phyloP scores from a whole-genome alignment of 2,113 vertebrate genomes.

The Rhineura floridana region DNA sequence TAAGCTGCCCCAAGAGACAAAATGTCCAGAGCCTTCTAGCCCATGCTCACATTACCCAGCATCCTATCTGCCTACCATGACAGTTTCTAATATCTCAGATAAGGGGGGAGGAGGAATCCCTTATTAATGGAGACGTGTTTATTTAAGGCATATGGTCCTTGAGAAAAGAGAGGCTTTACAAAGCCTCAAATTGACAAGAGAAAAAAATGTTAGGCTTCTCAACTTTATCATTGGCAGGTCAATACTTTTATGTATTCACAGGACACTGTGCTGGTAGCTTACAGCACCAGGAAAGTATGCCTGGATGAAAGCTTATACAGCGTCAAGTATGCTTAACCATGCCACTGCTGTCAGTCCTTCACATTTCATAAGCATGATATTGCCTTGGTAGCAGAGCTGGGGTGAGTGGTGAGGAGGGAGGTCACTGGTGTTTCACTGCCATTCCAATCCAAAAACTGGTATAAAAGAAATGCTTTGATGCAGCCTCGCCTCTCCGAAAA shows the following conservation, averaged over 20 bases:
- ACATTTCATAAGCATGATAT: conserved; percentile 21
- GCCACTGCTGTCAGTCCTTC: neutral
- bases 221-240: conserved; percentile 36
- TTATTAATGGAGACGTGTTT: neutral
- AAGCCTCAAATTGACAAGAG: neutral
- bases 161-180: neutral
- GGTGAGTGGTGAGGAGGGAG: neutral
- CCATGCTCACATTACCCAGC: neutral
- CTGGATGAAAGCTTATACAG: conserved; percentile 59
- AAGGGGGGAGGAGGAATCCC: neutral
- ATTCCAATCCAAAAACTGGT: neutral
- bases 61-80: neutral
- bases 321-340: conserved; percentile 34
- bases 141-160: neutral
- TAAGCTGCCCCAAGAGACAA: neutral
- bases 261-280: conserved; percentile 40
- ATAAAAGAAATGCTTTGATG: neutral
- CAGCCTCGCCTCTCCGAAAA: neutral
- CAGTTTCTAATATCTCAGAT: neutral
- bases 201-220: neutral
- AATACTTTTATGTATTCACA: conserved; percentile 10
- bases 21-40: neutral
- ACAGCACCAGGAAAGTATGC: conserved; percentile 58
- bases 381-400: conserved; percentile 1
- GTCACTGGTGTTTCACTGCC: neutral